phyloP scores from a whole-genome alignment of 2,113 vertebrate species.

The Nymphicus hollandicus region DNA sequence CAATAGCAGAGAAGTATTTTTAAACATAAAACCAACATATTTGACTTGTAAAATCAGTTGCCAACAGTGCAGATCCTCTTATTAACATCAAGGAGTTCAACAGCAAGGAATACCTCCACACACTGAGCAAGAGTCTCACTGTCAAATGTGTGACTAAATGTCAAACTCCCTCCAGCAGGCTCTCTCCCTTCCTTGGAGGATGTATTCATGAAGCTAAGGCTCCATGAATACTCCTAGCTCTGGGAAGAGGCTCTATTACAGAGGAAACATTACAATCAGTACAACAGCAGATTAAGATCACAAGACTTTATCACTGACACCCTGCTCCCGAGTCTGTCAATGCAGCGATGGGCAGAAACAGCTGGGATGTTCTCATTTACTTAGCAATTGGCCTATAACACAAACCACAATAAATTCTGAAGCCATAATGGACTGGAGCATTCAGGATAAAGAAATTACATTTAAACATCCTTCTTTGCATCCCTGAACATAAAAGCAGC shows the following conservation, averaged over 20 bases:
- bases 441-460: not conserved
- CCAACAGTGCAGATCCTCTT: not conserved
- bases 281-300: not conserved
- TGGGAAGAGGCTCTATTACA: not conserved
- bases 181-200: not conserved
- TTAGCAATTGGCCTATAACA: not conserved
- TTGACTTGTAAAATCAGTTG: not conserved
- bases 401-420: not conserved
- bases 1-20: not conserved
- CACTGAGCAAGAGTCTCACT: not conserved
- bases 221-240: not conserved
- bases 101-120: not conserved
- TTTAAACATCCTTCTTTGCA: not conserved
- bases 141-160: not conserved
- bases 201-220: not conserved
- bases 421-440: not conserved
- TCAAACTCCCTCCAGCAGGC: not conserved
- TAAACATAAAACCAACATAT: rapidly evolving
- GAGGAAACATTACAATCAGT: not conserved
- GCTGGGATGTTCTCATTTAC: not conserved
- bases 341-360: not conserved
- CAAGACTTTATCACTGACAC: not conserved
- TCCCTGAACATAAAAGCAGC: not conserved
- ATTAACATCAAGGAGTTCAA: not conserved
- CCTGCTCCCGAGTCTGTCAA: rapidly evolving